A percentile compares a stretch with the other conserved stretches of the same genome.
Evolutionary conservation across 92 coral and sea anemone genomes (phyloP).

Genomic region (Palythoa grandis): DNA sequence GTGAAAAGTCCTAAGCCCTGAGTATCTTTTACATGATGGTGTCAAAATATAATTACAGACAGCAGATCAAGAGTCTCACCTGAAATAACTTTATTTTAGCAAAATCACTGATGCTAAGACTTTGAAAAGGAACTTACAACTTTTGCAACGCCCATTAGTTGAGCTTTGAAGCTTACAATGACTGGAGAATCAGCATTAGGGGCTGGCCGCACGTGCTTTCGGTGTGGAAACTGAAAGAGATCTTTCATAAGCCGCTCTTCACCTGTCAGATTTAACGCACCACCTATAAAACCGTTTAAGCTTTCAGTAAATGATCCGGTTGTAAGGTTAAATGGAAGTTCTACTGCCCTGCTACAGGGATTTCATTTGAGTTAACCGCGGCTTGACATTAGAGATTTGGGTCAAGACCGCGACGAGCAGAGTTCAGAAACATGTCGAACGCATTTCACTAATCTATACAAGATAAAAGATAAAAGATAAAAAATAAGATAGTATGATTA

Average conservation of each 20-base stretch:
- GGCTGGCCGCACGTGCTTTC: conserved; percentile 31
- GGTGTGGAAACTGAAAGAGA: conserved; percentile 19
- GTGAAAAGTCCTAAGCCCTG: no score
- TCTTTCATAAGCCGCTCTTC: conserved; percentile 39
- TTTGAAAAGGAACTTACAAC: conserved; percentile 14
- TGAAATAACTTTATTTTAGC: no score
- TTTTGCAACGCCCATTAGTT: conserved; percentile 42
- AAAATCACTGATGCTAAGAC: neutral
- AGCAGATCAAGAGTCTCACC: no score
- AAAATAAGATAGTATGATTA: no score
- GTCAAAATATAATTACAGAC: no score
- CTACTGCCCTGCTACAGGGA: no score
- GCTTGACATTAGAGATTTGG: no score
- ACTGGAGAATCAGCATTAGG: conserved; percentile 4
- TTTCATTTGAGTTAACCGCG: no score
- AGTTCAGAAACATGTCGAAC: no score
- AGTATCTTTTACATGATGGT: no score
- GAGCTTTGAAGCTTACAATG: conserved; percentile 30
- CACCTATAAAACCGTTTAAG: neutral
- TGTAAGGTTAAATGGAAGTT: neutral
- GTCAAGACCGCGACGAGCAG: no score
- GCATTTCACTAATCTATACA: neutral
- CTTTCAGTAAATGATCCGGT: neutral
- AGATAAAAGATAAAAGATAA: no score
- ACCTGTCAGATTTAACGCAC: conserved; percentile 12